Conservation (phyloP, 2,797 vertebrate species). For the Sphaeramia orbicularis region DNA sequence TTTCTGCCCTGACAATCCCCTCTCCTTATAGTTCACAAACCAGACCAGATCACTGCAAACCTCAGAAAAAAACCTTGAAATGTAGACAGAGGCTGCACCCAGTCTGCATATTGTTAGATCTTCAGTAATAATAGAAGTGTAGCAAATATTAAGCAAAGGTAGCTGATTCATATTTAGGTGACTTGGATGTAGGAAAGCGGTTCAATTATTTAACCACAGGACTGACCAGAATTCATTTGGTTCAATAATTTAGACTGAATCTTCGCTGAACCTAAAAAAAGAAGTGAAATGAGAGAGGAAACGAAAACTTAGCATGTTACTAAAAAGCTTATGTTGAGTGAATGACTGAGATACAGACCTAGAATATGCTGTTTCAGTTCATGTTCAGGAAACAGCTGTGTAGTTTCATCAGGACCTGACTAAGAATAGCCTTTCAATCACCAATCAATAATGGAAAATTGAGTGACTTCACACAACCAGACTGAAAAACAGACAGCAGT, state of each 20-base stretch:
- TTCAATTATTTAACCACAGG: conserved; percentile 42
- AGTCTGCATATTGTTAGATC: conserved; percentile 47
- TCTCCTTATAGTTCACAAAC: conserved; percentile 45
- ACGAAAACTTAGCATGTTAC: not conserved
- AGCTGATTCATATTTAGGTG: conserved; percentile 42
- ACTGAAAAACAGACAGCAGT: not conserved
- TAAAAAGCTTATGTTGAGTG: conserved; percentile 1
- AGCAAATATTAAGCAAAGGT: not conserved
- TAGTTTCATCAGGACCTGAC: not conserved
- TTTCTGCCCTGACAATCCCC: conserved; percentile 51
- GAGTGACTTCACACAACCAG: not conserved
- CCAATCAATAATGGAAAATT: not conserved
- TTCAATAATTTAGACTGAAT: too few species aligned
- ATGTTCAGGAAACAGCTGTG: conserved; percentile 21
- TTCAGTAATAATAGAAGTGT: conserved; percentile 12
- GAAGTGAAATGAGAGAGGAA: conserved; percentile 29
- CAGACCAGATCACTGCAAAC: conserved; percentile 52
- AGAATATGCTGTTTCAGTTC: conserved; percentile 24
- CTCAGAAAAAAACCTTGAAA: conserved; percentile 35
- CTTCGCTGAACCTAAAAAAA: not conserved
- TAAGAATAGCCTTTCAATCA: not conserved
- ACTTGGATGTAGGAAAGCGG: conserved; percentile 13
- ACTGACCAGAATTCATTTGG: conserved; percentile 4
- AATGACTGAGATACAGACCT: not conserved
- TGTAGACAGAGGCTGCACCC: conserved; percentile 34